Conservation (phyloP, 2,113 vertebrate species). For the Anthoscopus minutus region DNA sequence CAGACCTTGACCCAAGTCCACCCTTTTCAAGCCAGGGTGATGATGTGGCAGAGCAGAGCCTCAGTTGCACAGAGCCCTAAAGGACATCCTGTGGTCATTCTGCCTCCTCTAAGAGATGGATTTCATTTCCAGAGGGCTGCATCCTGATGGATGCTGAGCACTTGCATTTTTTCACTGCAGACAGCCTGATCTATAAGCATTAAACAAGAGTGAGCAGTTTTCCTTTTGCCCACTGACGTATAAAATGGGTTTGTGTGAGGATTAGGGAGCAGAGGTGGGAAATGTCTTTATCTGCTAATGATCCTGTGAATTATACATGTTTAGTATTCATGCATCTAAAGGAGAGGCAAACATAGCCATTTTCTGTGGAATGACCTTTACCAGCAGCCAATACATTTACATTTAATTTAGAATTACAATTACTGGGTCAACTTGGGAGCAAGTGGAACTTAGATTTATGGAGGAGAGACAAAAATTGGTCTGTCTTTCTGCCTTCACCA, state of each 20-base stretch:
- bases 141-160: background rate
- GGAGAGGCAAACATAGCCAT: conserved; percentile 39
- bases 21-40: background rate
- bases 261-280: conserved; percentile 34
- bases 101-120: background rate
- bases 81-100: background rate
- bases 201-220: background rate
- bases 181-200: background rate
- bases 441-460: conserved; percentile 44
- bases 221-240: background rate
- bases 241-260: background rate
- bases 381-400: conserved; percentile 54
- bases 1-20: background rate
- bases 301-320: conserved; percentile 53
- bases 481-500: background rate
- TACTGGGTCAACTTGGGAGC: conserved; percentile 49
- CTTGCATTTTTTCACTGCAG: background rate
- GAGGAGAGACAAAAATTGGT: conserved; percentile 20
- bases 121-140: background rate
- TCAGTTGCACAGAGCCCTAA: background rate
- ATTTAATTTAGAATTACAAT: conserved; percentile 62
- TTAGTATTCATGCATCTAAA: conserved; percentile 43
- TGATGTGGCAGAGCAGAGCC: background rate
- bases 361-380: conserved; percentile 55
- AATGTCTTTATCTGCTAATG: conserved; percentile 50